Conservation (phyloP, 2,888 invertebrate genomes). For the Mythimna impura region DNA sequence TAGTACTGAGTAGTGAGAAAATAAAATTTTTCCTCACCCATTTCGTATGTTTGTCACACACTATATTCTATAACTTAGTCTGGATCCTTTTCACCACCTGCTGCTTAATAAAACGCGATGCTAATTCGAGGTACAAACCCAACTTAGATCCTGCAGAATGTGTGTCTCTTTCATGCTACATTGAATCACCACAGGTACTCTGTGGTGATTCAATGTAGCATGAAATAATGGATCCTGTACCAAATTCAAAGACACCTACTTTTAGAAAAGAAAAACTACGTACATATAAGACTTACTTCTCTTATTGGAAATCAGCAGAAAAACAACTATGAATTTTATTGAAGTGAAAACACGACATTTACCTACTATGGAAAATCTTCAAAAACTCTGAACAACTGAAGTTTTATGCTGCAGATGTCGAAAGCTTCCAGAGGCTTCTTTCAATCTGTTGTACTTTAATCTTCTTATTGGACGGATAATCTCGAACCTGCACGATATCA, state of each 20-base stretch:
- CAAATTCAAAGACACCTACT: background rate
- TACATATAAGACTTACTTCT: background rate
- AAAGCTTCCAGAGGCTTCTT: background rate
- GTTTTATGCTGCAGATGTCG: background rate
- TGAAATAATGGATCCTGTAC: background rate
- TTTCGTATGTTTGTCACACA: no score
- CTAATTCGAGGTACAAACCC: background rate
- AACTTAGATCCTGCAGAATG: background rate
- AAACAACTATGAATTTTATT: background rate
- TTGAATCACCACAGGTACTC: no score
- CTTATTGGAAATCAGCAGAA: background rate
- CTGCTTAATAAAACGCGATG: no score
- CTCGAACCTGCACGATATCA: background rate
- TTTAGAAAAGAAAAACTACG: background rate
- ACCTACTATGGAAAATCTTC: background rate
- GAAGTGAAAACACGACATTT: constrained; percentile 12
- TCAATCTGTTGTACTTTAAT: background rate
- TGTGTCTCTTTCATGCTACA: background rate
- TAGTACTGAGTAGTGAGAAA: no score
- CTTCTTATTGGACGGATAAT: background rate
- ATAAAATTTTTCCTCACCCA: no score
- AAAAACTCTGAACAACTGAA: background rate
- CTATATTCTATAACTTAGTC: no score
- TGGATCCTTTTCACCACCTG: no score
- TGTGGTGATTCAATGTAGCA: no score